Conservation (phyloP, 2,113 vertebrate species). For the Halcyon senegalensis region DNA sequence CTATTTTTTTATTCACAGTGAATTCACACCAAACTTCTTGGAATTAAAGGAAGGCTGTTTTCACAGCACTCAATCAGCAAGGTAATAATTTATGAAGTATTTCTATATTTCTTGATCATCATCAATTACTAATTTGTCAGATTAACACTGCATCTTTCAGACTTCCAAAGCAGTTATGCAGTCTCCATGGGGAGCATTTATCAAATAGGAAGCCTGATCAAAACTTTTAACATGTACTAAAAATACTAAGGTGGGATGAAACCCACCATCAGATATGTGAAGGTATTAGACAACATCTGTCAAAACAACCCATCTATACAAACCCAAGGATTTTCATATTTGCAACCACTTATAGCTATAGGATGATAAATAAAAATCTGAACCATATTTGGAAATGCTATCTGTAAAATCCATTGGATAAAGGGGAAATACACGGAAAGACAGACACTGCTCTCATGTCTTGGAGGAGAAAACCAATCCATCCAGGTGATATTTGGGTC, state of each 20-base stretch:
- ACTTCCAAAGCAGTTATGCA: not conserved
- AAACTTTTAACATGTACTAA: not conserved
- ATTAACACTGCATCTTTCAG: not conserved
- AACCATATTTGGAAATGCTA: conserved; percentile 30
- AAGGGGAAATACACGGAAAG: not conserved
- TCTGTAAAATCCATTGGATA: not conserved
- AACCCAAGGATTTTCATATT: not conserved
- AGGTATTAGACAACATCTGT: not conserved
- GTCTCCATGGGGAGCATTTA: not conserved
- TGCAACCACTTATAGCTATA: not conserved
- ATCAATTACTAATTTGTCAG: not conserved
- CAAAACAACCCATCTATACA: not conserved
- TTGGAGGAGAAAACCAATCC: not conserved
- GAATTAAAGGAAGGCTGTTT: not conserved
- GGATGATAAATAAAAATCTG: conserved; percentile 14
- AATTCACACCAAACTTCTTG: not conserved
- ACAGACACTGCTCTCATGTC: not conserved
- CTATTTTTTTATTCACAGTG: not conserved
- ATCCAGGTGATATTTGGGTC: not conserved
- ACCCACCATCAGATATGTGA: not conserved
- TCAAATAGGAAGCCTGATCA: not conserved
- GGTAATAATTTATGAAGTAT: not conserved
- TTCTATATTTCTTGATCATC: not conserved
- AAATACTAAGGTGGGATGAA: not conserved
- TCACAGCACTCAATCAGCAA: not conserved